A percentile compares a stretch with the other conserved stretches of the same genome.
These are phyloP conservation scores for Dallia pectoralis DNA, from an alignment of 2,797 vertebrate species.

Conservation along the genomic window DNA sequence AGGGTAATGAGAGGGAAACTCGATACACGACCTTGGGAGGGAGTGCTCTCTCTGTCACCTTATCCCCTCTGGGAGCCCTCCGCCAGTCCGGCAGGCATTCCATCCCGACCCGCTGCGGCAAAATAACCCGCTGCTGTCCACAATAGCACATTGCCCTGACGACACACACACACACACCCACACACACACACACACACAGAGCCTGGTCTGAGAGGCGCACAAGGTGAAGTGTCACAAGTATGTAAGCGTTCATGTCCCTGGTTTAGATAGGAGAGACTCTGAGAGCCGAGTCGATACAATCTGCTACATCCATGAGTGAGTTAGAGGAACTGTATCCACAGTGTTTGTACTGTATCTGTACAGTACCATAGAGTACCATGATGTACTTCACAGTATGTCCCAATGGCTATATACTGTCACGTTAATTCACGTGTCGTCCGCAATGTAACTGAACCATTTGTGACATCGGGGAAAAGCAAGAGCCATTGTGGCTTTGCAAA, in stretches of 20 bases:
- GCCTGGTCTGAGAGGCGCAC: background rate
- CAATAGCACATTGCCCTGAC: background rate
- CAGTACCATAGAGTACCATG: too few species aligned
- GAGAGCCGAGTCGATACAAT: background rate
- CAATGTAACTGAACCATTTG: background rate
- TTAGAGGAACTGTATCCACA: background rate
- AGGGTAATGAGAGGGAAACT: slow-evolving; percentile 37
- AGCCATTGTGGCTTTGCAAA: background rate
- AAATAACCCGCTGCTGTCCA: background rate
- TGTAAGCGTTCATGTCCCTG: background rate
- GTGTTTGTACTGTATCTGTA: background rate
- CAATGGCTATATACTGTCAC: background rate
- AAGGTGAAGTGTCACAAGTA: background rate
- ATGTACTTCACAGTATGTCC: background rate
- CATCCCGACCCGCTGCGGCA: background rate
- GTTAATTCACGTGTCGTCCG: background rate
- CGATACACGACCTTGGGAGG: slow-evolving; percentile 44
- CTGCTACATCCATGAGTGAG: background rate
- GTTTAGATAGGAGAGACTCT: background rate
- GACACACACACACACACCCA: background rate
- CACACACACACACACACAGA: background rate
- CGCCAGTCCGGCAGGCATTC: background rate
- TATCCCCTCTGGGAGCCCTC: slow-evolving; percentile 32
- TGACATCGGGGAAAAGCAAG: background rate
- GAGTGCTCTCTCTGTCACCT: slow-evolving; percentile 35